Evolutionary conservation across 2,113 vertebrate species (phyloP).

Genomic region (Australoheros scitulus): DNA sequence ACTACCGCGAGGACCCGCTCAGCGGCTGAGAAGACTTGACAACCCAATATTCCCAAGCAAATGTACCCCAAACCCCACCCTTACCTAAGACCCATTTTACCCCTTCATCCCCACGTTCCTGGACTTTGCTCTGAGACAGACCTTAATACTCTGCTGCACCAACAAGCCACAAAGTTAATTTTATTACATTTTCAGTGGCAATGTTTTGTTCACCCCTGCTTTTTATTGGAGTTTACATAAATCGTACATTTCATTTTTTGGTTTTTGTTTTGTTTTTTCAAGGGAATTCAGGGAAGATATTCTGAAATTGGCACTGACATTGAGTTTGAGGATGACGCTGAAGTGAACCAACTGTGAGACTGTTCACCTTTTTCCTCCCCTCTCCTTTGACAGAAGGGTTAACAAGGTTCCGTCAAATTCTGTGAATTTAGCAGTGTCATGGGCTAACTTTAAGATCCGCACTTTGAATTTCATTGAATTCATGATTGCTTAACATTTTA

Average conservation of each 20-base stretch:
- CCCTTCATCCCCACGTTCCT: not conserved
- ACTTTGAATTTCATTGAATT: constrained; percentile 37
- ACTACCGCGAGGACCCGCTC: constrained; percentile 97
- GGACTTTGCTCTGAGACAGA: constrained; percentile 29
- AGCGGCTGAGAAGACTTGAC: constrained; percentile 85
- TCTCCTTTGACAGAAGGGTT: constrained; percentile 16
- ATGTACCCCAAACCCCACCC: not conserved
- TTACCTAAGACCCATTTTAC: not conserved
- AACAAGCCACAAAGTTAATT: constrained; percentile 6
- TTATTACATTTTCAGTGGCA: constrained; percentile 17
- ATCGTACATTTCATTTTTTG: constrained; percentile 31
- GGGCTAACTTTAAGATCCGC: constrained; percentile 37
- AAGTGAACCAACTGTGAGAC: constrained; percentile 58
- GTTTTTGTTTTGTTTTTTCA: not conserved
- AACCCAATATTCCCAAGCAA: not conserved
- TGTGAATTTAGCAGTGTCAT: constrained; percentile 44
- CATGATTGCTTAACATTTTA: constrained; percentile 12
- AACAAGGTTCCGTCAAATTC: constrained; percentile 20
- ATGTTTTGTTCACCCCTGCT: constrained; percentile 33
- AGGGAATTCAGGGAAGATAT: constrained; percentile 58
- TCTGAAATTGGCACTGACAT: constrained; percentile 49
- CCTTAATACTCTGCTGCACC: constrained; percentile 37
- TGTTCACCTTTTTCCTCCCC: not conserved
- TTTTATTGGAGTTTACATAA: constrained; percentile 32
- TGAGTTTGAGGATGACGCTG: constrained; percentile 49